These are phyloP conservation scores for Lochmaea crataegi DNA, from an alignment of 2,888 invertebrate genomes.

Conservation along the genomic window DNA sequence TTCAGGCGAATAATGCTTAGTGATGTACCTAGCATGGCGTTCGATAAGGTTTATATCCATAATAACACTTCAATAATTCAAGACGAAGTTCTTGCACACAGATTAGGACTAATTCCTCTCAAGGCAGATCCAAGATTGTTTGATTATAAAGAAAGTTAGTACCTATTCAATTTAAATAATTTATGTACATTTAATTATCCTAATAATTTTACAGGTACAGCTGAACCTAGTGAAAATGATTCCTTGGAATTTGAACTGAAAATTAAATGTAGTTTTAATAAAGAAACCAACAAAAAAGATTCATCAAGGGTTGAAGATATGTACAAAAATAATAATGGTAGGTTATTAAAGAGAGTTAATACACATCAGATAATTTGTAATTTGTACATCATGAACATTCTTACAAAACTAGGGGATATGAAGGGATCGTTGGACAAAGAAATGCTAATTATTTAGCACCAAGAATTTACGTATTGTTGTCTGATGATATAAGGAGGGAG, in stretches of 20 bases:
- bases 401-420: no score
- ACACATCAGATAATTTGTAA: not conserved
- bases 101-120: conserved; percentile 89
- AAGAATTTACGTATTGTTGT: no score
- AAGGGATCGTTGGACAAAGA: no score
- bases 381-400: no score
- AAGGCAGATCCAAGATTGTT: conserved; percentile 93
- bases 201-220: conserved; percentile 45
- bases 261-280: conserved; percentile 85
- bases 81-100: conserved; percentile 90
- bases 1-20: conserved; percentile 87
- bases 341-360: conserved; percentile 23
- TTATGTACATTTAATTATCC: no score
- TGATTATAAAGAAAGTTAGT: conserved; percentile 72
- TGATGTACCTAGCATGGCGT: conserved; percentile 93
- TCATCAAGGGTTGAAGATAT: conserved; percentile 84
- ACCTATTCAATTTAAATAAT: not conserved
- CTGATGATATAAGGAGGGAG: no score
- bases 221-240: conserved; percentile 81
- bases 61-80: conserved; percentile 92
- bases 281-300: conserved; percentile 77
- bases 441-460: no score
- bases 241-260: conserved; percentile 89
- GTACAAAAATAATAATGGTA: conserved; percentile 86
- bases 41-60: conserved; percentile 87